These are phyloP conservation scores for Kuschelorhynchus macadamiae DNA, from an alignment of 2,888 invertebrate genomes.

Conservation along the genomic window DNA sequence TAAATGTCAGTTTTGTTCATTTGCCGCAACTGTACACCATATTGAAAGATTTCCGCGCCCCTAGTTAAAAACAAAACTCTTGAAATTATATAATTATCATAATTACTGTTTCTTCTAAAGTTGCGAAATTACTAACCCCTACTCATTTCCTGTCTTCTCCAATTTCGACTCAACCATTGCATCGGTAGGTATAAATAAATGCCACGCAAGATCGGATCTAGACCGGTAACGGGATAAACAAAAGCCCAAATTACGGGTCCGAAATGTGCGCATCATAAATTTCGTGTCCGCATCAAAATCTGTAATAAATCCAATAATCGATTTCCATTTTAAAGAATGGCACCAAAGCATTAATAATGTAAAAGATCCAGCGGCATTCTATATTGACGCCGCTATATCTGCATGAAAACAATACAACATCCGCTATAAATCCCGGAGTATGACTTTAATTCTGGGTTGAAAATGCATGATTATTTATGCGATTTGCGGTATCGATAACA, in stretches of 20 bases:
- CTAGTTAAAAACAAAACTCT: too few species aligned
- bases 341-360: slow-evolving; percentile 48
- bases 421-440: slow-evolving; percentile 45
- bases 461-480: slow-evolving; percentile 47
- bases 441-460: slow-evolving; percentile 45
- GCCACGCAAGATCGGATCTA: slow-evolving; percentile 11
- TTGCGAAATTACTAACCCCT: too few species aligned
- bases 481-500: slow-evolving; percentile 41
- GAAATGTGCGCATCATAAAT: slow-evolving; percentile 35
- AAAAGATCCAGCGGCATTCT: slow-evolving; percentile 44
- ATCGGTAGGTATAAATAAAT: too few species aligned
- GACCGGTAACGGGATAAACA: slow-evolving; percentile 19
- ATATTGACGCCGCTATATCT: slow-evolving; percentile 45
- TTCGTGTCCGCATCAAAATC: slow-evolving; percentile 35
- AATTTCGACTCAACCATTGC: too few species aligned
- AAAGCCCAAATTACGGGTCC: slow-evolving; percentile 22
- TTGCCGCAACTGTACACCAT: too few species aligned
- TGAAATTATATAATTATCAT: too few species aligned
- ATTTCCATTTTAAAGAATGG: slow-evolving; percentile 45
- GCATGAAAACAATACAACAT: slow-evolving; percentile 47
- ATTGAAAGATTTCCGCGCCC: too few species aligned
- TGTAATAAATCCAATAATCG: slow-evolving; percentile 45
- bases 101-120: too few species aligned
- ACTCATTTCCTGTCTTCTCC: too few species aligned
- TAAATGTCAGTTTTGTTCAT: too few species aligned